A percentile compares a stretch with the other conserved stretches of the same genome.
These are phyloP conservation scores for Ophioninae sp. DNA, from an alignment of 2,888 invertebrate genomes.

Conservation along the genomic window DNA sequence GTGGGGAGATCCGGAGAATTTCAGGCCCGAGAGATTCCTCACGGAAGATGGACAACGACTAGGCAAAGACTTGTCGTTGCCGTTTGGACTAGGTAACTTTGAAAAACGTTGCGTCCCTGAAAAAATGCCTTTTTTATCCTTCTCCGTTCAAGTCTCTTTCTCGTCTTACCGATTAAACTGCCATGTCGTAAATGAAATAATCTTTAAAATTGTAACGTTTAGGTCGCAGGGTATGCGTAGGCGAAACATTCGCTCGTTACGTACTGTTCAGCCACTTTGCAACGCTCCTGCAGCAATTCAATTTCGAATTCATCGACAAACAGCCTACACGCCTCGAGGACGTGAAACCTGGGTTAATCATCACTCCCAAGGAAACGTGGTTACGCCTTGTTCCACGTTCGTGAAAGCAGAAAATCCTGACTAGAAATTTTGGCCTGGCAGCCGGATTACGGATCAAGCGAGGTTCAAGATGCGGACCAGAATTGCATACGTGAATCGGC, in stretches of 20 bases:
- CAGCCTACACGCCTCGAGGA: conserved; percentile 80
- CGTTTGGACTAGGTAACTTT: conserved; percentile 86
- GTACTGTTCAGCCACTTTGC: conserved; percentile 85
- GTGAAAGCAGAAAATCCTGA: conserved; percentile 1
- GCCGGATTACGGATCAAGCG: too few relatives aligned
- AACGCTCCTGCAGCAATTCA: conserved; percentile 85
- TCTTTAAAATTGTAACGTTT: conserved; percentile 25
- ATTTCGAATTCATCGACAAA: conserved; percentile 83
- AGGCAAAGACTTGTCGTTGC: conserved; percentile 83
- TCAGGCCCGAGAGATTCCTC: conserved; percentile 87
- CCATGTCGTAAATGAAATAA: background rate
- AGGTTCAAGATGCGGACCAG: too few relatives aligned
- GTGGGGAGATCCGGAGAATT: conserved; percentile 86
- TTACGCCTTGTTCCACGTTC: conserved; percentile 81
- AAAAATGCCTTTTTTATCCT: background rate
- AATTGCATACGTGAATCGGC: too few relatives aligned
- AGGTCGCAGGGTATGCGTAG: conserved; percentile 87
- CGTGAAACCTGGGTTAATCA: conserved; percentile 82
- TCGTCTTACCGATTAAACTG: background rate
- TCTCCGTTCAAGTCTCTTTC: background rate
- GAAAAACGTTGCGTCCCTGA: background rate
- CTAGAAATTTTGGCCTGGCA: too few relatives aligned
- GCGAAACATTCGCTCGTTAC: conserved; percentile 87
- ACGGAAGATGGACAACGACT: conserved; percentile 82
- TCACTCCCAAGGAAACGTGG: conserved; percentile 84